phyloP scores from a whole-genome alignment of 2,797 vertebrate species.

The Nothura maculosa region DNA sequence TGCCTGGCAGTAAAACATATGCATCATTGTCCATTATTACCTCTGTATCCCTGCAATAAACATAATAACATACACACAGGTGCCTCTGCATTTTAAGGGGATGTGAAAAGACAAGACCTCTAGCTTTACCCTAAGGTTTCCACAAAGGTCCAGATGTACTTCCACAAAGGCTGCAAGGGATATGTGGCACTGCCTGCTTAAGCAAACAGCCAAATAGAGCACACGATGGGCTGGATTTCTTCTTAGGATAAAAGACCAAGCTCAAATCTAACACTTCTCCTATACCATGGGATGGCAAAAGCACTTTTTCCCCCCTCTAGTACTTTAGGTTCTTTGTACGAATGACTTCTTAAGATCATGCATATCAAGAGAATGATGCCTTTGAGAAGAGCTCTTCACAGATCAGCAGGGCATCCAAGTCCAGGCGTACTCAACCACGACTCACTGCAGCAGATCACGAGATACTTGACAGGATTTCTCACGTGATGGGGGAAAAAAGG shows the following conservation, averaged over 20 bases:
- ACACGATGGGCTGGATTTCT: fast-evolving
- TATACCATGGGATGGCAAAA: background rate
- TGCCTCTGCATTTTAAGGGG: background rate
- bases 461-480: background rate
- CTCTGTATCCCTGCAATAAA: background rate
- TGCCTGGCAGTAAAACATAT: background rate
- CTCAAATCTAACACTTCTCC: background rate
- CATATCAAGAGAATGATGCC: background rate
- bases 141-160: conserved; percentile 1
- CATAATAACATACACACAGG: fast-evolving
- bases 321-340: background rate
- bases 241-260: background rate
- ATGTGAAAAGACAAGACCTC: background rate
- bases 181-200: background rate
- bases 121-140: background rate
- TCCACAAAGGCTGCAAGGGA: background rate
- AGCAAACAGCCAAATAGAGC: background rate
- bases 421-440: background rate
- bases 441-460: background rate
- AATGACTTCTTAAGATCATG: too few species aligned
- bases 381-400: background rate
- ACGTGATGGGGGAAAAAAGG: fast-evolving
- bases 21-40: background rate
- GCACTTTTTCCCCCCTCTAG: background rate
- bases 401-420: background rate